A percentile compares a stretch with the other conserved stretches of the same genome.
These are phyloP conservation scores for Druon quercuslanigerum DNA, from an alignment of 1,140 invertebrate genomes.

Conservation along the genomic window DNA sequence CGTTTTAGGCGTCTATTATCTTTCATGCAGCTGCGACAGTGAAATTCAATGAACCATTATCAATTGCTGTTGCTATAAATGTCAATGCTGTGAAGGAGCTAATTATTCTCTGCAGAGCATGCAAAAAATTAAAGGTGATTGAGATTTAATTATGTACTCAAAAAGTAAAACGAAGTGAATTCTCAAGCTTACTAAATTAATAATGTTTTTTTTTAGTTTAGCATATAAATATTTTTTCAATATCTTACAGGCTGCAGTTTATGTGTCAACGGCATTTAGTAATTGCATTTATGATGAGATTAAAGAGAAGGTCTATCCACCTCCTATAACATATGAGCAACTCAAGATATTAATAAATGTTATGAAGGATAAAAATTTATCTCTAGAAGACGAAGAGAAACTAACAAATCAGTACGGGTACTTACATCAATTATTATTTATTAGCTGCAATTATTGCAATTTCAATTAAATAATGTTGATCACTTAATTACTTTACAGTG, in stretches of 20 bases:
- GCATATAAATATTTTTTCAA: constrained; percentile 36
- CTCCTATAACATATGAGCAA: constrained; percentile 80
- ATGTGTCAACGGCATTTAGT: constrained; percentile 83
- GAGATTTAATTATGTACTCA: neutral
- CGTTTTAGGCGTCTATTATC: constrained; percentile 75
- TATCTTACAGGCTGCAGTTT: constrained; percentile 76
- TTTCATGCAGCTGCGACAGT: constrained; percentile 83
- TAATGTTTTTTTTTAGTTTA: neutral
- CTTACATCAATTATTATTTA: constrained; percentile 1
- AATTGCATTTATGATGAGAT: constrained; percentile 78
- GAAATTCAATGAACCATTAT: constrained; percentile 81
- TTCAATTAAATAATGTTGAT: constrained; percentile 34
- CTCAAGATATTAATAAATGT: constrained; percentile 60
- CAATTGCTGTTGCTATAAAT: constrained; percentile 80
- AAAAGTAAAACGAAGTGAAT: neutral
- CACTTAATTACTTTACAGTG: constrained; percentile 65
- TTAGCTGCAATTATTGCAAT: neutral
- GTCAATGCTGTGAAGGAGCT: constrained; percentile 79
- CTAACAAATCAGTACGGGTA: constrained; percentile 39
- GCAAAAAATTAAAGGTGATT: constrained; percentile 72
- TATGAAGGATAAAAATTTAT: constrained; percentile 16
- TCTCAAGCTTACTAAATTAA: neutral
- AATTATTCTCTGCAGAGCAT: constrained; percentile 71
- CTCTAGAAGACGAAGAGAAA: constrained; percentile 35
- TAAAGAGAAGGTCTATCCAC: constrained; percentile 82